A percentile compares a stretch with the other conserved stretches of the same genome.
These are phyloP conservation scores for Diarsia brunnea DNA, from an alignment of 2,888 invertebrate species.

Conservation along the genomic window DNA sequence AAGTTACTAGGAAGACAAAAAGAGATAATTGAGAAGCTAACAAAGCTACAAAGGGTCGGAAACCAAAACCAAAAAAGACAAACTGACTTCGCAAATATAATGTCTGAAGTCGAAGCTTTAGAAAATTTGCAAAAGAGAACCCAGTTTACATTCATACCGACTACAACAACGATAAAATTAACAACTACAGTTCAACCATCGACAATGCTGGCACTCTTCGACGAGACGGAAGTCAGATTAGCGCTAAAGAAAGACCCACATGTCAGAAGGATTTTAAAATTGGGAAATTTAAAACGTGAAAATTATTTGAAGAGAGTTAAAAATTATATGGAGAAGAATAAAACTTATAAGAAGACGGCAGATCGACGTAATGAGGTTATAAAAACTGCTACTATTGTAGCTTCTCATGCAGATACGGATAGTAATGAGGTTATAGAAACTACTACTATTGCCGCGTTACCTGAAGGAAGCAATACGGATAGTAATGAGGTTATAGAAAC, in stretches of 20 bases:
- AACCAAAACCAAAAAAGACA: neutral
- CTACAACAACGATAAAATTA: neutral
- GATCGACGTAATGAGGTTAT: neutral
- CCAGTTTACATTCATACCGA: slow-evolving; percentile 26
- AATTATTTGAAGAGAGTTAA: slow-evolving; percentile 66
- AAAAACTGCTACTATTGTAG: neutral
- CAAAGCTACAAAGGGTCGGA: slow-evolving; percentile 40
- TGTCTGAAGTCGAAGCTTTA: slow-evolving; percentile 10
- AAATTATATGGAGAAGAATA: neutral
- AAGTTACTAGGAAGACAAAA: slow-evolving; percentile 60
- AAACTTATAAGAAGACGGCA: too few species aligned
- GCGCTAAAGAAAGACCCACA: slow-evolving; percentile 77
- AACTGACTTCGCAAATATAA: slow-evolving; percentile 59
- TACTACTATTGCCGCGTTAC: neutral
- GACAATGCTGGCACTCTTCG: slow-evolving; percentile 72
- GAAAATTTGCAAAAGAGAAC: slow-evolving; percentile 23
- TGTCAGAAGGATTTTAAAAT: slow-evolving; percentile 77
- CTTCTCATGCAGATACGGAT: neutral
- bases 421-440: neutral
- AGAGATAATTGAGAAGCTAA: slow-evolving; percentile 64
- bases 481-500: neutral
- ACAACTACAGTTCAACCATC: slow-evolving; percentile 49
- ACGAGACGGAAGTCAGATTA: slow-evolving; percentile 74
- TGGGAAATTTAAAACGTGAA: slow-evolving; percentile 72
- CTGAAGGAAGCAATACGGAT: neutral